Percentiles rank a stretch among this genome's conserved stretches.
These are phyloP conservation scores for Burhinus oedicnemus DNA, from an alignment of 2,113 vertebrate species.

Conservation along the genomic window DNA sequence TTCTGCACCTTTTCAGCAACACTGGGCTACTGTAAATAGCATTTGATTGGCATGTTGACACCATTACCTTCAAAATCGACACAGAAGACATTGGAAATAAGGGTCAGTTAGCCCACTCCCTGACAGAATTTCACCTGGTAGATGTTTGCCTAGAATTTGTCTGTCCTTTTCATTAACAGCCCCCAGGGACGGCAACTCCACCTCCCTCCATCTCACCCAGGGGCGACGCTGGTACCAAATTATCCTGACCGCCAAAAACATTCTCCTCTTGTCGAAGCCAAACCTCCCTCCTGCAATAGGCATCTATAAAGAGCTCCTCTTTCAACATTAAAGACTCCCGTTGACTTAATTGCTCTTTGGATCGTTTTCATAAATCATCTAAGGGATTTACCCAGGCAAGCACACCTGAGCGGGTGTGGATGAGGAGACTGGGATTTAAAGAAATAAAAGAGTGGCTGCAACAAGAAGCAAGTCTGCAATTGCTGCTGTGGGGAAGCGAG, in stretches of 20 bases:
- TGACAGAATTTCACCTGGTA: neutral
- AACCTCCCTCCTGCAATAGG: neutral
- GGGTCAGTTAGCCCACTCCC: neutral
- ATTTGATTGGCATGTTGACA: neutral
- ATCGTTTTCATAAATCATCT: neutral
- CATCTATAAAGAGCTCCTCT: neutral
- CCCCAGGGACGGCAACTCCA: neutral
- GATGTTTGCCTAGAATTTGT: neutral
- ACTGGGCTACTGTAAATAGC: neutral
- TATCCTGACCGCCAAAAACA: neutral
- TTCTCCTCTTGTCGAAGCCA: neutral
- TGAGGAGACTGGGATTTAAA: neutral
- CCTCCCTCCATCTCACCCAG: neutral
- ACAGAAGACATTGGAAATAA: neutral
- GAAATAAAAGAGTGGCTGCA: neutral
- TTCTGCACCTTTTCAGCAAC: neutral
- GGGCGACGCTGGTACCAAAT: neutral
- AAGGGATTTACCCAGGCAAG: neutral
- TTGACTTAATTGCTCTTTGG: neutral
- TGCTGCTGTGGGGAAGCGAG: neutral
- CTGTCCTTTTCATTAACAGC: neutral
- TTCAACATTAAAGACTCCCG: neutral
- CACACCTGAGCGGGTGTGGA: neutral
- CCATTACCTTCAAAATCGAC: neutral
- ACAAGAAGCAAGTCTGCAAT: neutral